These are phyloP conservation scores for Monopterus albus DNA, from an alignment of 2,113 vertebrate species.

Conservation along the genomic window DNA sequence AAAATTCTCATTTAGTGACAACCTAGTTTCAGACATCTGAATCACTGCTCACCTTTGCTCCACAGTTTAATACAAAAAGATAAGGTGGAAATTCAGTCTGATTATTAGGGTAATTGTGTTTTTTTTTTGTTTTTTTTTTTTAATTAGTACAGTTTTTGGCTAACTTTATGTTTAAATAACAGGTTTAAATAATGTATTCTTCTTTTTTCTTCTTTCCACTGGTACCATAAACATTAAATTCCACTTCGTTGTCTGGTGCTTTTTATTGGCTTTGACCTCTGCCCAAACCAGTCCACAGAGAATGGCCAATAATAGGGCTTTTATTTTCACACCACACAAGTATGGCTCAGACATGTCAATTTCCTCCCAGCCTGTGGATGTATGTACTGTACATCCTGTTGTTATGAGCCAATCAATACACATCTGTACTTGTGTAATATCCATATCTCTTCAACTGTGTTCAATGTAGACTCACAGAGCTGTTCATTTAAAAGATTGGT, in stretches of 20 bases:
- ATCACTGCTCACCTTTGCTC: background rate
- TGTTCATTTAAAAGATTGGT: conserved; percentile 21
- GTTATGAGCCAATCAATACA: conserved; percentile 45
- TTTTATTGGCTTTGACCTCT: conserved; percentile 39
- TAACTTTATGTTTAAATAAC: too few species aligned
- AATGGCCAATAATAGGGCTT: conserved; percentile 34
- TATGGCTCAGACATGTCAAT: conserved; percentile 21
- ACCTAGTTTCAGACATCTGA: background rate
- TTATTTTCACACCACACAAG: conserved; percentile 38
- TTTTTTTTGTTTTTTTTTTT: background rate
- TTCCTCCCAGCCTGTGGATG: conserved; percentile 14
- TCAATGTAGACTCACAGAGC: conserved; percentile 28
- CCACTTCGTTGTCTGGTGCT: conserved; percentile 1
- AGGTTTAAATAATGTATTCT: too few species aligned
- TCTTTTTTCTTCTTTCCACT: too few species aligned
- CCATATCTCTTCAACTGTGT: conserved; percentile 34
- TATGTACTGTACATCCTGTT: conserved; percentile 3
- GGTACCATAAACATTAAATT: conserved; percentile 14
- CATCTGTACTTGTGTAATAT: conserved; percentile 45
- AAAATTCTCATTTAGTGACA: background rate
- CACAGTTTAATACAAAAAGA: background rate
- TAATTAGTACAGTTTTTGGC: background rate
- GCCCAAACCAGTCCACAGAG: conserved; percentile 22
- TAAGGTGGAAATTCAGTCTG: background rate
- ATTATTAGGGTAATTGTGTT: background rate